Base-by-base conservation (phyloP, 2,797 vertebrate species). In the Cercopithecus hamlyni region DNA sequence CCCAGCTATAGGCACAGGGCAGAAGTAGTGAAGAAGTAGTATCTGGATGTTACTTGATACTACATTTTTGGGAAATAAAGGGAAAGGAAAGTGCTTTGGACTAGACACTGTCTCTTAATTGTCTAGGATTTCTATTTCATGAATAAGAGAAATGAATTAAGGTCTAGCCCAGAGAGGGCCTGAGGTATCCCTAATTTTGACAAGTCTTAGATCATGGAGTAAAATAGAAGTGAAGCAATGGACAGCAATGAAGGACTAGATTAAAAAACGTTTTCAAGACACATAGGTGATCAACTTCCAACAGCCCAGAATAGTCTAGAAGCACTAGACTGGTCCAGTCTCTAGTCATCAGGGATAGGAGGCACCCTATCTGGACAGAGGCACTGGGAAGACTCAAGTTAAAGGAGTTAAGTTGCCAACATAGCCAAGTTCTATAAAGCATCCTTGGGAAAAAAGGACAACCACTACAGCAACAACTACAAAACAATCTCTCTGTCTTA, bases 81-180 rank as follows among this genome's bases (percentile, higher is more conserved):
- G 45, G 24, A 67, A 76, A 92, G 26, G 33, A 30, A 80, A 94
- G 41, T 1, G 0, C 27, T 77, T 92, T 48, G 70, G 27, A 76
- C 12, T 76, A 57, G 45, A 85, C 17, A 41, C 12, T 79, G 27
- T 85, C 39, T 81, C 41, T 64, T 86, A 27, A 87, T 55, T 19
- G 36, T 13, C 27, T 6, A 5, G 58, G 64, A 43, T 61, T 81
- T 81, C 39, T 85, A 57, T 33, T 88, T 85, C 6, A 14, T 41
- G 41, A 90, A n/a, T 58, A 75, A 87, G 67, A 93, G 41, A 94
- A 97, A 89, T 39, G 36, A 93, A 95, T 11, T 82, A 80, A 91
- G 30, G 72, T 48, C 33, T 84, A 61, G 9, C 12, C 17, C 22
- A 61, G 85, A 89, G 17, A 70, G 41, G 26, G 55, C 17, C 5